Conservation (phyloP, 2,797 vertebrate species). For the Sarcoramphus papa region DNA sequence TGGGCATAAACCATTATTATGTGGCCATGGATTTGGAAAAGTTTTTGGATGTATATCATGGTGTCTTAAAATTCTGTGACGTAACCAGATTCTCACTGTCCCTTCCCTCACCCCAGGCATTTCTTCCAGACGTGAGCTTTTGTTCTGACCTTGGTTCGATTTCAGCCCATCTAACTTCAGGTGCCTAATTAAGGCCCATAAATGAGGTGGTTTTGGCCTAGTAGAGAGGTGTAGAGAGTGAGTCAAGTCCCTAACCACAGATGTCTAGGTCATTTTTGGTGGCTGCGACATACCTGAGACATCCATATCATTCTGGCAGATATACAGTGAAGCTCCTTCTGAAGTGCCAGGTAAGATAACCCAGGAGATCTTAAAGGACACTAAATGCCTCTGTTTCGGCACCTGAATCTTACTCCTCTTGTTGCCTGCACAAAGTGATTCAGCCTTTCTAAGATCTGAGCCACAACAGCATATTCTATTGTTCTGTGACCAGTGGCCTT, state of each 20-base stretch:
- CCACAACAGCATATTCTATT: not conserved
- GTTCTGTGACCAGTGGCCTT: not conserved
- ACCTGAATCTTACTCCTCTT: not conserved
- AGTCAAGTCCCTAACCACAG: not conserved
- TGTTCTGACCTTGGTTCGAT: not conserved
- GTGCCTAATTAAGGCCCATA: not conserved
- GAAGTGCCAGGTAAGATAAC: not conserved
- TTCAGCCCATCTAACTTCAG: not conserved
- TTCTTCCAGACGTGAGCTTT: not conserved
- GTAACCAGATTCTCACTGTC: not conserved
- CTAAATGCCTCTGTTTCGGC: not conserved
- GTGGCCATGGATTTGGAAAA: not conserved
- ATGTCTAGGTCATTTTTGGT: not conserved
- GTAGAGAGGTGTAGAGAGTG: not conserved
- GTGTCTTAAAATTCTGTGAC: not conserved
- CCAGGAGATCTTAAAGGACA: not conserved
- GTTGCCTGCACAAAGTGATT: not conserved
- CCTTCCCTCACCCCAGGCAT: accelerated
- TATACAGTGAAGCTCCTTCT: accelerated
- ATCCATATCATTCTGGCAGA: not conserved
- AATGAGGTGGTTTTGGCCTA: not conserved
- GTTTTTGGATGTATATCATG: not conserved
- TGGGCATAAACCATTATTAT: not conserved
- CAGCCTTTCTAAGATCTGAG: not conserved
- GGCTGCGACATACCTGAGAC: not conserved